Evolutionary conservation across 2,888 invertebrate species (phyloP), one percentile per base, ranked within the genome.

Genomic region (Rhagonycha lutea): DNA sequence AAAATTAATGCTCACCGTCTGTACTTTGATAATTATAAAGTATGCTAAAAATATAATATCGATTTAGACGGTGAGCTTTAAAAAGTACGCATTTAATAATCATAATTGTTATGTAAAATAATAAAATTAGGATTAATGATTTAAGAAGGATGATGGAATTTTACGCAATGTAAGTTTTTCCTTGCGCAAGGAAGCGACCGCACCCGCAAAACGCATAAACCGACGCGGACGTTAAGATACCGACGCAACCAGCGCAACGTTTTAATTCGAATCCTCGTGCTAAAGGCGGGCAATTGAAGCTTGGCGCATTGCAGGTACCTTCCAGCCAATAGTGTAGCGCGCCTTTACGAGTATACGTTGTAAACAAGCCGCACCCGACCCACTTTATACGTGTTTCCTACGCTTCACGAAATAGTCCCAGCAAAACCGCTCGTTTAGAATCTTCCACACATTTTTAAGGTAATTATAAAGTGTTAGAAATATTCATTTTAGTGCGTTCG

Each of bases 221-320:
- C 77, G 80, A 81, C 83, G 80, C 80, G 79, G 72, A 77, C 74
- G 71, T 69, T 73, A 73, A 76, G 76, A 81, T 81, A 82, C 78
- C 84, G 84, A 84, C 83, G 84, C 85, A 83, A 79, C 82, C 75
- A 72, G 77, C 77, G 78, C 78, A 78, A 78, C 73, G 47, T 69
- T 75, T 75, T 70, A 60, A 77, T 78, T 78, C 79, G 82, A 82
- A 84, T 83, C 85, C 83, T 83, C 85, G 86, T 85, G 84, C 84
- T 83, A 83, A 84, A 83, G 83, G 82, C 84, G 83, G 85, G 82
- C 80, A 81, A 87, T 86, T 79, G 81, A 81, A 83, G 89, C 89
- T 91, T 94, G 94, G 93, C 94, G 94, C 94, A 94, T 94, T 94
- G 94, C 94, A 94, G 94, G 94, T 94, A 92, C 92, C 92, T 91